phyloP scores from a whole-genome alignment of 1,140 invertebrate genomes.

The Heliconius melpomene region DNA sequence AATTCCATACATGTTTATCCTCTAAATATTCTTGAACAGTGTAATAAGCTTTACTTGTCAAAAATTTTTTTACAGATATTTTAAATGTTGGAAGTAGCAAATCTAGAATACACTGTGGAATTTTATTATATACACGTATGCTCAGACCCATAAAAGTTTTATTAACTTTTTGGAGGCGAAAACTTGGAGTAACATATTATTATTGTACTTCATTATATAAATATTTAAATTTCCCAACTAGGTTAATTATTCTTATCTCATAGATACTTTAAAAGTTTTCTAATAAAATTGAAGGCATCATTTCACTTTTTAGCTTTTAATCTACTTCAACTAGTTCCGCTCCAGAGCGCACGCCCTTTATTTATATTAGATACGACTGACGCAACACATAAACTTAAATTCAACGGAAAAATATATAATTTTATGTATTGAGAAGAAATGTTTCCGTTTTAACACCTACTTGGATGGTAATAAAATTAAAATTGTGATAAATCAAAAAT shows the following conservation, averaged over 20 bases:
- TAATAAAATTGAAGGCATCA: constrained; percentile 26
- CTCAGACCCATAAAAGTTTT: too few relatives aligned
- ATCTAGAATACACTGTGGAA: too few relatives aligned
- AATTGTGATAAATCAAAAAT: background rate
- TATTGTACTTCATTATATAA: background rate
- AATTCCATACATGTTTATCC: too few relatives aligned
- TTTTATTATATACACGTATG: too few relatives aligned
- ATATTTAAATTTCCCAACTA: background rate
- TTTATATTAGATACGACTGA: constrained; percentile 47
- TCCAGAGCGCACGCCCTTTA: constrained; percentile 58
- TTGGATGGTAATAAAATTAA: background rate
- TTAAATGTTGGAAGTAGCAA: too few relatives aligned
- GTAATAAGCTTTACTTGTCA: too few relatives aligned
- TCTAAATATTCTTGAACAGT: too few relatives aligned
- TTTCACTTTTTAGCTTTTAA: constrained; percentile 56
- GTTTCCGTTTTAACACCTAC: background rate
- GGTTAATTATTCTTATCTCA: background rate
- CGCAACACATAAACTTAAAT: constrained; percentile 37
- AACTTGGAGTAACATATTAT: too few relatives aligned
- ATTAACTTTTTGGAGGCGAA: too few relatives aligned
- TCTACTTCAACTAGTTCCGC: constrained; percentile 61
- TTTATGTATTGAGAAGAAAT: constrained; percentile 12
- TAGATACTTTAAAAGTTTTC: background rate
- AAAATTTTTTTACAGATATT: too few relatives aligned
- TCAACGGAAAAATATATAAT: background rate